Percentiles rank a stretch among this genome's conserved stretches.
Conservation (phyloP, 2,797 vertebrate genomes). For the Nannoperca australis region DNA sequence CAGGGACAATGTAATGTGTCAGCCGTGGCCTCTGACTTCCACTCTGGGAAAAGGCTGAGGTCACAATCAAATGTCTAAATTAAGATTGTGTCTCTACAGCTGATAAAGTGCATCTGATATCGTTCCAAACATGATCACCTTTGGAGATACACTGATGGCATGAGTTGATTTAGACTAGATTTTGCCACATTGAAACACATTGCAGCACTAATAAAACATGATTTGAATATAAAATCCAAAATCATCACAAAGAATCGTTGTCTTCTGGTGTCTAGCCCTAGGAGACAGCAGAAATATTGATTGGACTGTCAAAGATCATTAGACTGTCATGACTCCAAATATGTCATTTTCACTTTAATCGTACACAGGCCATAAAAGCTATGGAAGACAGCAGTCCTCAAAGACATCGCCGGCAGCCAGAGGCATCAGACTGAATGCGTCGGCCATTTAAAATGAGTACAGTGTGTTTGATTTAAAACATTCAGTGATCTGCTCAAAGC, state of each 20-base stretch:
- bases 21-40: neutral
- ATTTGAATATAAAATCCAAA: neutral
- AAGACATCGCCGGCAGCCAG: conserved; percentile 18
- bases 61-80: neutral
- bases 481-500: conserved; percentile 3
- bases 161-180: neutral
- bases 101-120: neutral
- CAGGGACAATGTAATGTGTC: neutral
- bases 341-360: conserved; percentile 26
- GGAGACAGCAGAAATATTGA: conserved; percentile 3
- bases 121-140: neutral
- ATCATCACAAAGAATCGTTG: neutral
- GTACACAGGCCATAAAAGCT: conserved; percentile 17
- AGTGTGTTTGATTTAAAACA: conserved; percentile 20
- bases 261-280: neutral
- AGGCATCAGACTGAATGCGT: conserved; percentile 37
- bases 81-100: neutral
- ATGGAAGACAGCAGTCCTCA: conserved; percentile 22
- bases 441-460: conserved; percentile 26
- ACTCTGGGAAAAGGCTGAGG: neutral
- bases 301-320: conserved; percentile 15
- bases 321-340: conserved; percentile 25
- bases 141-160: neutral
- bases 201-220: neutral
- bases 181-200: neutral